phyloP scores from a whole-genome alignment of 92 coral and sea anemone genomes.

The Meandrina meandrites region DNA sequence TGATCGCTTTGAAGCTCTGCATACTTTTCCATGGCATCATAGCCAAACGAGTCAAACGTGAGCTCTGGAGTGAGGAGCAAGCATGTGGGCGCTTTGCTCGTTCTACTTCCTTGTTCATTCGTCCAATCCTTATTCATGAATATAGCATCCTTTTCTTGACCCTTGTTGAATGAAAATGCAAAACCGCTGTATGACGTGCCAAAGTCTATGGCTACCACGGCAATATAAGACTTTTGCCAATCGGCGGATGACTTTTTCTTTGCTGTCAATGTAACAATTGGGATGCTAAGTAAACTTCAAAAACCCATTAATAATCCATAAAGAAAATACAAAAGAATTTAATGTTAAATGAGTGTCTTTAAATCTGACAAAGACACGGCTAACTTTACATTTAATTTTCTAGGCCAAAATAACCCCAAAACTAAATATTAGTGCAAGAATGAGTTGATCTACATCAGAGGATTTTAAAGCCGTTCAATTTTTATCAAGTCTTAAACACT shows the following conservation, averaged over 20 bases:
- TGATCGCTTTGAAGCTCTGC: slow-evolving; percentile 12
- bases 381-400: too few species aligned
- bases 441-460: too few species aligned
- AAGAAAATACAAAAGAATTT: too few species aligned
- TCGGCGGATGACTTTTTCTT: neutral
- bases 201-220: slow-evolving; percentile 45
- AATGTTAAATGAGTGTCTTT: too few species aligned
- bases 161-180: slow-evolving; percentile 43
- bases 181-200: slow-evolving; percentile 47
- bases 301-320: too few species aligned
- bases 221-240: neutral
- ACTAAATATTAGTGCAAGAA: too few species aligned
- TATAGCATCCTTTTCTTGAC: slow-evolving; percentile 32
- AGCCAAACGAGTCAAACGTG: slow-evolving; percentile 42
- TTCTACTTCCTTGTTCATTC: slow-evolving; percentile 35
- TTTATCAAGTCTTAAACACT: too few species aligned
- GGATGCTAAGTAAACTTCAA: too few species aligned
- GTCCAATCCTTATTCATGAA: slow-evolving; percentile 45
- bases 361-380: too few species aligned
- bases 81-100: slow-evolving; percentile 47
- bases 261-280: neutral
- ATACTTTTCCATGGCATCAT: slow-evolving; percentile 42
- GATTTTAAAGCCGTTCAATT: too few species aligned
- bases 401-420: too few species aligned
- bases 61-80: slow-evolving; percentile 37